Base-by-base conservation (phyloP, 2,888 invertebrate species). In the Tetranychus truncatus region DNA sequence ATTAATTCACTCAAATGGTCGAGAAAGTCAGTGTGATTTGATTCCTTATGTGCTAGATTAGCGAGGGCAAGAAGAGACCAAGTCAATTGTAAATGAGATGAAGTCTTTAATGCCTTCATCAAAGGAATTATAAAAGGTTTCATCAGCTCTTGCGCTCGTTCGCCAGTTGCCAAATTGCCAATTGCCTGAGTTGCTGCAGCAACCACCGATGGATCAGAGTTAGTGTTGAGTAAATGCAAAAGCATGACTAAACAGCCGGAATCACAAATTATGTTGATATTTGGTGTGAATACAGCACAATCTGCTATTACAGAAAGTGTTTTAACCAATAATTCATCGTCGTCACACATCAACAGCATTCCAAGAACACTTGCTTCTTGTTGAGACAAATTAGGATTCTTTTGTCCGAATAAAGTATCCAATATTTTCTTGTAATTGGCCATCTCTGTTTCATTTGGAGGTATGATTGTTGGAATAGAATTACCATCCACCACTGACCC, bases 131-230 rank as follows among this genome's bases (percentile, higher is more conserved):
- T 55, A 7, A 55, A 55, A 15, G 55, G 55, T 55, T 15, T 55
- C 55, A 55, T 21, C 15, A 75, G 76, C 34, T 72, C 73, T 71
- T 78, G 76, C 44, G 76, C 76, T 72, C 69, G 83, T 77, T 83
- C 83, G 80, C 85, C 85, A 24, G 85, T 81, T 24, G 86, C 83
- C 77, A 86, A 81, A 80, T 86, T 86, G 76, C 84, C 85, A 71
- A 86, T 80, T 45, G 85, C 84, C 77, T 84, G 83, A 21, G 84
- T 82, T 7, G 84, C 82, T 15, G 55, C 9, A 18, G 84, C 83
- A 65, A 84, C 80, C 76, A 83, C 81, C 55, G 84, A 81, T 66
- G 82, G 80, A 76, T 81, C 81, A 78, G 82, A 82, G 18, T 82
- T 81, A 78, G 82, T 81, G 73, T 80, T 80, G 45, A 86, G 81